Percentiles rank a stretch among this genome's conserved stretches.
phyloP scores from a whole-genome alignment of 2,888 invertebrate genomes.

The Drosophila robusta region DNA sequence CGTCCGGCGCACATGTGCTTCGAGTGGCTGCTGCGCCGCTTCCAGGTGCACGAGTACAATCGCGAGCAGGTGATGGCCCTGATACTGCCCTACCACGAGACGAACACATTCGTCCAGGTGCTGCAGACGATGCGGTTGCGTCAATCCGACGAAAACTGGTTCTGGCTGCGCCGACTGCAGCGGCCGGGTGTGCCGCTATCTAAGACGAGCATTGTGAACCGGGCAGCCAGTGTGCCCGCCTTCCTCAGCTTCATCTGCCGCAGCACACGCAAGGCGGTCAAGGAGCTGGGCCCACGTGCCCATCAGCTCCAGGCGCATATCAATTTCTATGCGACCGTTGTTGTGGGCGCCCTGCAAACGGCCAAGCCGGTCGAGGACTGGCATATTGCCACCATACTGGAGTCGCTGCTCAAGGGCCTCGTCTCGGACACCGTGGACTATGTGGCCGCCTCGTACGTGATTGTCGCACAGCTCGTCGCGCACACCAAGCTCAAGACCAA shows the following conservation, averaged over 20 bases:
- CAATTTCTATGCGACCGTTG: constrained; percentile 92
- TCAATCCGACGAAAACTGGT: constrained; percentile 87
- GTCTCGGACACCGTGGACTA: constrained; percentile 89
- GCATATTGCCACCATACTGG: constrained; percentile 89
- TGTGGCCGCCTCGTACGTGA: constrained; percentile 90
- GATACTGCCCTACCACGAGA: constrained; percentile 96
- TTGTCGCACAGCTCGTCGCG: constrained; percentile 89
- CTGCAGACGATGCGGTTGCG: constrained; percentile 91
- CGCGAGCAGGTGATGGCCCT: constrained; percentile 91
- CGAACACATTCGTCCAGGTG: constrained; percentile 93
- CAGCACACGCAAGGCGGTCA: constrained; percentile 87
- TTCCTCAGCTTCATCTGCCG: constrained; percentile 89
- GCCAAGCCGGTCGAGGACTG: constrained; percentile 86
- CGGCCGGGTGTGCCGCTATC: constrained; percentile 91
- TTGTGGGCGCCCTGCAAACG: constrained; percentile 89
- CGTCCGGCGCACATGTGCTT: constrained; percentile 93
- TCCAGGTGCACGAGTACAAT: constrained; percentile 95
- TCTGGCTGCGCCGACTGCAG: constrained; percentile 91
- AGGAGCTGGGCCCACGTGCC: constrained; percentile 87
- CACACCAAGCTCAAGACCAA: constrained; percentile 87
- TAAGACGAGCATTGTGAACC: constrained; percentile 90
- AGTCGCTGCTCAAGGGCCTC: constrained; percentile 90
- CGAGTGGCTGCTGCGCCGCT: constrained; percentile 97
- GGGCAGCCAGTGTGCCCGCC: constrained; percentile 88
- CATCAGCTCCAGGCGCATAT: constrained; percentile 89